A percentile compares a stretch with the other conserved stretches of the same genome.
phyloP scores from a whole-genome alignment of 2,888 invertebrate species.

The Anorthoa munda region DNA sequence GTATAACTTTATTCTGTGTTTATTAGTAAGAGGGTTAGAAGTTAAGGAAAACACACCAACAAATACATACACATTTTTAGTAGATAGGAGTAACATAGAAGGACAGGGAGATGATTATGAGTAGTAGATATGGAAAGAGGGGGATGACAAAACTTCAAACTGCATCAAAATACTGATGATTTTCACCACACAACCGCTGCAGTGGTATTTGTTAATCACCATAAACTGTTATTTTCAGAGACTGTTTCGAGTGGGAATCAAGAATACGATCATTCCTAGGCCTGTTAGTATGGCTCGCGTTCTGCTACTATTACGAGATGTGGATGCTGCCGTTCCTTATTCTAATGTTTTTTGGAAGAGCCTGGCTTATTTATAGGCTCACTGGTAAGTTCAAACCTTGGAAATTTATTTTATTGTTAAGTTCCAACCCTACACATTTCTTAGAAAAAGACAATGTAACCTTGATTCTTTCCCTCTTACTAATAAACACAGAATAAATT shows the following conservation, averaged over 20 bases:
- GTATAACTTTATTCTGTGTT: no score
- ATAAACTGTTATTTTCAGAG: slow-evolving; percentile 90
- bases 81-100: background rate
- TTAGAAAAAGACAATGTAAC: background rate
- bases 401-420: no score
- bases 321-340: slow-evolving; percentile 97
- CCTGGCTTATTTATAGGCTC: slow-evolving; percentile 88
- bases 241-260: slow-evolving; percentile 99
- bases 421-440: background rate
- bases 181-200: background rate
- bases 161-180: background rate
- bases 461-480: no score
- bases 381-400: slow-evolving; percentile 79
- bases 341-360: slow-evolving; percentile 94
- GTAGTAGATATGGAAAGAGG: no score
- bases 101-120: no score
- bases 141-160: no score
- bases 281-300: slow-evolving; percentile 95
- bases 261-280: slow-evolving; percentile 96
- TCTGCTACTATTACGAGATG: slow-evolving; percentile 98
- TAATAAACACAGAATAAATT: no score
- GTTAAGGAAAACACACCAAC: background rate
- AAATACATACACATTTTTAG: background rate
- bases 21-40: no score
- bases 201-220: background rate